Base-by-base conservation (phyloP, 2,113 vertebrate genomes). In the Cairina moschata region DNA sequence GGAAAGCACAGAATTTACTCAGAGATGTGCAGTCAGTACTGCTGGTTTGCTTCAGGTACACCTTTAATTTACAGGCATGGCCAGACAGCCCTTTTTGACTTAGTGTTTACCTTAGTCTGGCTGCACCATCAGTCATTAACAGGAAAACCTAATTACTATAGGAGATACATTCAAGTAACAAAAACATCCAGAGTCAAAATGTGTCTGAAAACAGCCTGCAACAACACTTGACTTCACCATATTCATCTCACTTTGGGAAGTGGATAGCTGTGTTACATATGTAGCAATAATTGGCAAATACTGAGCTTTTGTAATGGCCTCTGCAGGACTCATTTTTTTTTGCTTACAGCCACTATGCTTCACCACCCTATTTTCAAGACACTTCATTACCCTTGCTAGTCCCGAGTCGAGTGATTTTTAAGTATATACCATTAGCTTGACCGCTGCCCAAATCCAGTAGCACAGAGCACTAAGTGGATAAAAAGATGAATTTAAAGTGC, bases 301-400 rank as follows among this genome's bases (percentile, higher is more conserved):
- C 58, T 31, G 74, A 95, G 86, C 80, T 46, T 93, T 78, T 79
- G 69, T 79, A 92, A 93, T 29, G 32, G 66, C 73, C 91, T 92
- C 34, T 11, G 44, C 76, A 72, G 83, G 66, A 80, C 34, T 86
- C 32, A 11, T 4, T 23, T 44, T 1, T 1, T 88, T 79, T 75
- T 88, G 34, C n/a, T 83, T 77, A 75, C 65, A 86, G 77, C 3
- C 80, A 92, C 73, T 50, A 32, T 62, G 60, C 8, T 11, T 84
- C 4, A 1, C 44, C 58, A 74, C 36, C 44, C 50, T 82, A 20
- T 93, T 79, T 88, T 76, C 66, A 84, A 76, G 44, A 55, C 28
- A 69, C 22, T 86, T 50, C 69, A 62, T 86, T 88, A 82, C 42
- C 9, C 31, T 29, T 44, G 31, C 74, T 58, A 84, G 73, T 55